Conservation (phyloP, 2,113 vertebrate genomes). For the Pygoscelis adeliae region DNA sequence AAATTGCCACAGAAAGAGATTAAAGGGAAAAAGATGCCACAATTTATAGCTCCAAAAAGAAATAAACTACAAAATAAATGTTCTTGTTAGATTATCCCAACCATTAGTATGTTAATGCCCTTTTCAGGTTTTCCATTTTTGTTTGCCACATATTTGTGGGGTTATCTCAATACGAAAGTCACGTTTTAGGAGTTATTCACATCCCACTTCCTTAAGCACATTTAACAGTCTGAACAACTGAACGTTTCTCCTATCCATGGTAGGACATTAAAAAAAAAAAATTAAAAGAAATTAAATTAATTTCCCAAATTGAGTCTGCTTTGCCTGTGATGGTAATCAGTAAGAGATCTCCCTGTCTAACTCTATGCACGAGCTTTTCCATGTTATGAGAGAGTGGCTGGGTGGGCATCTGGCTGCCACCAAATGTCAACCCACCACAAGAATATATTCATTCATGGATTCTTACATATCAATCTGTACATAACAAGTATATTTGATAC, state of each 20-base stretch:
- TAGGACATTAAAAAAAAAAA: not conserved
- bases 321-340: not conserved
- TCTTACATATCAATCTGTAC: not conserved
- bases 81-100: not conserved
- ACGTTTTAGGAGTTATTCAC: not conserved
- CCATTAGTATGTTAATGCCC: not conserved
- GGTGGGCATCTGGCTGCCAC: not conserved
- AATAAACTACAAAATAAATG: not conserved
- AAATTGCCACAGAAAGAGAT: not conserved
- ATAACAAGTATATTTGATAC: not conserved
- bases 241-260: not conserved
- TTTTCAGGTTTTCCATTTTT: not conserved
- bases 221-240: not conserved
- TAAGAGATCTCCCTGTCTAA: not conserved
- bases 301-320: not conserved
- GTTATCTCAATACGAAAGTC: not conserved
- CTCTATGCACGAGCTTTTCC: not conserved
- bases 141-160: not conserved
- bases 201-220: not conserved
- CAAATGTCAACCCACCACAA: not conserved
- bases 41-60: not conserved
- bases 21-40: not conserved
- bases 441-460: not conserved
- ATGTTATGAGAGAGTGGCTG: not conserved
- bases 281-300: not conserved